Base-by-base conservation (phyloP, 2,888 invertebrate genomes). In the Coelinius sp. region DNA sequence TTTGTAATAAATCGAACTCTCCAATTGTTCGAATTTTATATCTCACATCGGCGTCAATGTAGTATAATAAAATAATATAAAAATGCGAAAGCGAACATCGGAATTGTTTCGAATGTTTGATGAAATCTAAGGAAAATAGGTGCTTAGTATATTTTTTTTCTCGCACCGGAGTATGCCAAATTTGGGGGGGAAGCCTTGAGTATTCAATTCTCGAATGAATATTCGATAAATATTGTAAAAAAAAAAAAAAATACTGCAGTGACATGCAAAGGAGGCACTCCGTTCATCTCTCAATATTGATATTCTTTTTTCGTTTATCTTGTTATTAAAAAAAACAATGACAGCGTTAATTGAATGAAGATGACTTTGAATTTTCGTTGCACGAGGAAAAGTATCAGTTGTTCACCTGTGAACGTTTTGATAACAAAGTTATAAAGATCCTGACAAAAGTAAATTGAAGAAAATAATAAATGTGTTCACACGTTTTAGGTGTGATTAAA, bases 71-170 rank as follows among this genome's bases (percentile, higher is more conserved):
- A 56, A 25, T 27, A 24, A 52, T 38, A 38, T 38, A 17, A 53
- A 35, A 35, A 53, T 7, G 7, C 7, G 20, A 49, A 24, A 12
- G 31, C 25, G 22, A 67, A 24, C 35, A 38, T 24, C 14, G 14
- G 31, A 24, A 38, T 38, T n/a, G 35, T 38, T 67, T n/a, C 20
- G 52, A 27, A 27, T 66, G 46, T 31, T 35, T 12, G 25, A 24
- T 27, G 24, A 31, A 25, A 17, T 14, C 14, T 31, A 22, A 24
- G 17, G 14, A 20, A n/a, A 56, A 35, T 17, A 41, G 41, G 63
- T 63, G 63, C 38, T 24, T 63, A 63, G 41, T 63, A 27, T 14
- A 38, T 63, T 63, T 63, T 41, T 63, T 63, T 59, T 59, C 59
- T 41, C 24, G 63, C 41, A 63, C 63, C 41, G 24, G 41, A 44